These are phyloP conservation scores for Cyaniris semiargus DNA, from an alignment of 2,888 invertebrate species.

Conservation along the genomic window DNA sequence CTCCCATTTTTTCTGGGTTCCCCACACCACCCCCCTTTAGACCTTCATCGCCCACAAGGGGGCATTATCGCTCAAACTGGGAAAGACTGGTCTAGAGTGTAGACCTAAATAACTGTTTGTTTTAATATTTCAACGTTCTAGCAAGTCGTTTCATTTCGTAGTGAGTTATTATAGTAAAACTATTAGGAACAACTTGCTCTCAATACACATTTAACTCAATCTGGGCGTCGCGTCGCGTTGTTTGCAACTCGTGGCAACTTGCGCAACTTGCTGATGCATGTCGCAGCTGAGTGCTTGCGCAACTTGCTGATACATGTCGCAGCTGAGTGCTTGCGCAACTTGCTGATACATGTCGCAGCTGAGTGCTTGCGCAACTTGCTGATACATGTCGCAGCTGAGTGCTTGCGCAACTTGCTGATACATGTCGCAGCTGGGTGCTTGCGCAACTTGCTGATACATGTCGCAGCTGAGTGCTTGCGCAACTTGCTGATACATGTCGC, in stretches of 20 bases:
- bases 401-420: not conserved
- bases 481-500: no score
- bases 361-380: not conserved
- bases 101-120: no score
- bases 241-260: conserved; percentile 10
- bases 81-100: no score
- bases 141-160: not conserved
- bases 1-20: no score
- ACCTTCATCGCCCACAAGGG: no score
- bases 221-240: not conserved
- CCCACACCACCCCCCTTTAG: no score
- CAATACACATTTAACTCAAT: conserved; percentile 27
- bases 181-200: not conserved
- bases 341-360: no score
- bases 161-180: not conserved
- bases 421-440: not conserved
- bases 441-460: no score
- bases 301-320: no score
- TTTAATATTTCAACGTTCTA: not conserved
- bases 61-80: no score
- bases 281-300: no score
- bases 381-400: no score
- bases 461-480: not conserved
- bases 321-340: not conserved
- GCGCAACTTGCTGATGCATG: not conserved